A percentile compares a stretch with the other conserved stretches of the same genome.
phyloP scores from a whole-genome alignment of 2,888 invertebrate genomes.

The Amiota mariae region DNA sequence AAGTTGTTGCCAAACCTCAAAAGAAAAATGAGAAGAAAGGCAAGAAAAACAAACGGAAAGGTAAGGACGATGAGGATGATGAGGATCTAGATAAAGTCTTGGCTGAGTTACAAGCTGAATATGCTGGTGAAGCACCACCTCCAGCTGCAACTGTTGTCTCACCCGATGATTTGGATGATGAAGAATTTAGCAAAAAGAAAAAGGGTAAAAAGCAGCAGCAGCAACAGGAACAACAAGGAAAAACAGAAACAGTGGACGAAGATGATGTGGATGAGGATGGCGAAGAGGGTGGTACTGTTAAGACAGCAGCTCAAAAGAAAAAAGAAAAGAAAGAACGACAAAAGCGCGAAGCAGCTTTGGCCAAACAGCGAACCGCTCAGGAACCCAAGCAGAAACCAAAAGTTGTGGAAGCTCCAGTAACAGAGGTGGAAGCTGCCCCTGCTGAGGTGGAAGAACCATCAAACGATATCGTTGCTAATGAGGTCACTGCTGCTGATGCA shows the following conservation, averaged over 20 bases:
- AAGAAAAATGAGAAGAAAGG: conserved; percentile 78
- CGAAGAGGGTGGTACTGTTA: conserved; percentile 78
- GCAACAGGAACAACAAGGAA: conserved; percentile 33
- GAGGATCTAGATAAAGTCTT: conserved; percentile 87
- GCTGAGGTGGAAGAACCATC: conserved; percentile 38
- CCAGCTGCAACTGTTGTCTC: conserved; percentile 66
- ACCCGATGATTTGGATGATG: conserved; percentile 71
- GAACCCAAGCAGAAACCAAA: conserved; percentile 70
- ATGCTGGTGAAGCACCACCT: conserved; percentile 81
- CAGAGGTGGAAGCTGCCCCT: conserved; percentile 29
- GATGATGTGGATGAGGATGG: conserved; percentile 76
- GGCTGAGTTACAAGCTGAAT: conserved; percentile 85
- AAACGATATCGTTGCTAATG: conserved; percentile 51
- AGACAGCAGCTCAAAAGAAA: conserved; percentile 90
- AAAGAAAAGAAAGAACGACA: conserved; percentile 90
- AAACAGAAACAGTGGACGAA: conserved; percentile 56
- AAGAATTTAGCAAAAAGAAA: conserved; percentile 62
- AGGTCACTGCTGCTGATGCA: conserved; percentile 62
- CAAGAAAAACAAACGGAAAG: conserved; percentile 83
- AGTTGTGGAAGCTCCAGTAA: conserved; percentile 46
- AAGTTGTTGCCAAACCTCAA: conserved; percentile 74
- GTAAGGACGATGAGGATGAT: conserved; percentile 82
- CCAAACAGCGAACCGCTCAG: conserved; percentile 70
- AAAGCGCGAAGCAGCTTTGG: conserved; percentile 80
- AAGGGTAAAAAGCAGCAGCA: conserved; percentile 61